Conservation (phyloP, 1,140 invertebrate genomes). For the Lepidurus arcticus region DNA sequence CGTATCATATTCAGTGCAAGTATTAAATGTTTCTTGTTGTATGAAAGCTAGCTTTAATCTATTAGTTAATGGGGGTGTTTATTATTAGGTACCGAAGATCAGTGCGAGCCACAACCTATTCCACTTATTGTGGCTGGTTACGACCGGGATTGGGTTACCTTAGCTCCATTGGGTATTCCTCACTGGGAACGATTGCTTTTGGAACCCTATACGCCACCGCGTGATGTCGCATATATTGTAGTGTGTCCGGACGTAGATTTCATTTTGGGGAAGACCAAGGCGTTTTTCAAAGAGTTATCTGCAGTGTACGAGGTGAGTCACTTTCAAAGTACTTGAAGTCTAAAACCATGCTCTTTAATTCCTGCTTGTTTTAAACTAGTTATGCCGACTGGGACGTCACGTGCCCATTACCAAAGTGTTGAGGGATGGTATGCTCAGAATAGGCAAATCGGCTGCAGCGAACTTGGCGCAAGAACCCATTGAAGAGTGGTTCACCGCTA, state of each 20-base stretch:
- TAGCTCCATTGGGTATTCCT: constrained; percentile 85
- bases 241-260: constrained; percentile 87
- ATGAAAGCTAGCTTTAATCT: not conserved
- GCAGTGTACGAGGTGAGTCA: constrained; percentile 77
- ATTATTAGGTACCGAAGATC: constrained; percentile 68
- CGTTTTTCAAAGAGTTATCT: constrained; percentile 88
- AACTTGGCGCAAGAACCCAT: constrained; percentile 62
- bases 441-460: constrained; percentile 61
- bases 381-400: constrained; percentile 83
- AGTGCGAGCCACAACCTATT: constrained; percentile 93
- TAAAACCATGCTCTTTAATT: constrained; percentile 23
- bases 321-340: not conserved
- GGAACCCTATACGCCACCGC: constrained; percentile 85
- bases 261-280: constrained; percentile 66
- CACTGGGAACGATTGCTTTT: constrained; percentile 92
- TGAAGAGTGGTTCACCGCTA: constrained; percentile 84
- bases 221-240: constrained; percentile 91
- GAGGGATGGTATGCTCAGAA: constrained; percentile 80
- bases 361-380: constrained; percentile 42
- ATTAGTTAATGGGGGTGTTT: constrained; percentile 19
- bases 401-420: constrained; percentile 74
- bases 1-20: not conserved
- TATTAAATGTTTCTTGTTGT: not conserved
- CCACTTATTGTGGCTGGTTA: constrained; percentile 86
- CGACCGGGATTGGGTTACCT: constrained; percentile 88